Evolutionary conservation across 2,113 vertebrate species (phyloP).

Genomic region (Melanerpes formicivorus): DNA sequence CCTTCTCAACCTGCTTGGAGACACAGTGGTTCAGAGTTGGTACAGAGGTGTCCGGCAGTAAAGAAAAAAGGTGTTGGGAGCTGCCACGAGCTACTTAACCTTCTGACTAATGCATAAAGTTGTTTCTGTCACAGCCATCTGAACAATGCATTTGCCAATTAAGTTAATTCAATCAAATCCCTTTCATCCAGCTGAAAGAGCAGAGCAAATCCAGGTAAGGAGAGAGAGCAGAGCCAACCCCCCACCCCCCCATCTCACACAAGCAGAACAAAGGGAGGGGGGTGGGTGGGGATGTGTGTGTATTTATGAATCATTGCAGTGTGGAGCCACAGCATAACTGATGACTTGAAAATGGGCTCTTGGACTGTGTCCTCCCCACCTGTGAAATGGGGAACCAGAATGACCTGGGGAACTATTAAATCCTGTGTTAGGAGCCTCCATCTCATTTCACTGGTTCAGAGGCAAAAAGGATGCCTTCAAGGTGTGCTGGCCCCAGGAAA

Average conservation of each 20-base stretch:
- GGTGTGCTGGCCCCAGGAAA: not conserved
- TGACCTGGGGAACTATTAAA: not conserved
- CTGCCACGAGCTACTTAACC: slow-evolving; percentile 53
- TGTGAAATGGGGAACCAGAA: not conserved
- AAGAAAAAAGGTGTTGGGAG: slow-evolving; percentile 10
- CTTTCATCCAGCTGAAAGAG: slow-evolving; percentile 52
- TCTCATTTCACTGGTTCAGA: not conserved
- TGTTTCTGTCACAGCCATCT: slow-evolving; percentile 60
- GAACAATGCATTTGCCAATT: slow-evolving; percentile 66
- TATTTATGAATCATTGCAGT: not conserved
- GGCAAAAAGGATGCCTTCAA: not conserved
- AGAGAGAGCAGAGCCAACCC: slow-evolving; percentile 37
- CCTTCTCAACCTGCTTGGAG: not conserved
- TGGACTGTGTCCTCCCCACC: not conserved
- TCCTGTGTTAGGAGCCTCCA: not conserved
- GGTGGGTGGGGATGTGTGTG: not conserved
- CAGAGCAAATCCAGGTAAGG: slow-evolving; percentile 64
- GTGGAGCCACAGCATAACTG: not conserved
- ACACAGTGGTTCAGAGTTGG: rapidly evolving
- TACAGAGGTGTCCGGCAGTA: not conserved
- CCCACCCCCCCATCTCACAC: not conserved
- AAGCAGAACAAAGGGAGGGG: not conserved
- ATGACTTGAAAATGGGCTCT: rapidly evolving
- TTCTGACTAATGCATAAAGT: slow-evolving; percentile 36
- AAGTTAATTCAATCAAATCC: slow-evolving; percentile 68